Conservation (phyloP, 2,797 vertebrate species). For the Aplochiton taeniatus region DNA sequence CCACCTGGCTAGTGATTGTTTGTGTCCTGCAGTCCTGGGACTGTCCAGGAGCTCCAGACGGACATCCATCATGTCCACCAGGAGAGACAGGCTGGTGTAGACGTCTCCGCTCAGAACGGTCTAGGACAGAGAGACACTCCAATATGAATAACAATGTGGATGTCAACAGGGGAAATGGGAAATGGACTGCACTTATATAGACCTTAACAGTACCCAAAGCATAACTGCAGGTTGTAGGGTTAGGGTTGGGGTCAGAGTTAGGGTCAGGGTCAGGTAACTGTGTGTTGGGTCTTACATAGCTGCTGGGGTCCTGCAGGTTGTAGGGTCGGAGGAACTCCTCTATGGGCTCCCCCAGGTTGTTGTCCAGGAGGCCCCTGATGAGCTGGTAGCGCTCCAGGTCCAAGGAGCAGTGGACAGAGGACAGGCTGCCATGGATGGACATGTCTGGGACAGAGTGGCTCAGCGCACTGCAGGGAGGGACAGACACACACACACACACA, state of each 20-base stretch:
- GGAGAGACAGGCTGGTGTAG: conserved; percentile 86
- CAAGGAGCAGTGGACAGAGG: conserved; percentile 93
- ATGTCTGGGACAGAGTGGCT: conserved; percentile 91
- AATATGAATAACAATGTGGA: conserved; percentile 2
- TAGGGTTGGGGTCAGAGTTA: too few relatives aligned
- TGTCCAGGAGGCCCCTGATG: conserved; percentile 90
- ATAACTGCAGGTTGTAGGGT: too few relatives aligned
- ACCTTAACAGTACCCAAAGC: too few relatives aligned
- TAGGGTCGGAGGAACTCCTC: conserved; percentile 96
- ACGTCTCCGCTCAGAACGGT: conserved; percentile 95
- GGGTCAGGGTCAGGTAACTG: not conserved
- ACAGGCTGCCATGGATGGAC: conserved; percentile 89
- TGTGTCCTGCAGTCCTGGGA: conserved; percentile 66
- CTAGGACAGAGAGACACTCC: conserved; percentile 57
- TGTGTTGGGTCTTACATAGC: conserved; percentile 79
- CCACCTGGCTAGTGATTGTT: conserved; percentile 86
- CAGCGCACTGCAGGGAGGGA: conserved; percentile 79
- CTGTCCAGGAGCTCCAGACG: conserved; percentile 90
- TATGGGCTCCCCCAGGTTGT: conserved; percentile 92
- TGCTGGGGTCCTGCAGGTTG: conserved; percentile 92
- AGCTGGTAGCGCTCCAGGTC: conserved; percentile 90
- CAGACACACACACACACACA: not conserved
- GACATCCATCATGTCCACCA: conserved; percentile 95
- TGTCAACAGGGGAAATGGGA: not conserved
- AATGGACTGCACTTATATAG: too few relatives aligned